Evolutionary conservation across 2,888 invertebrate species (phyloP).

Genomic region (Drosophila parthenogenetica): DNA sequence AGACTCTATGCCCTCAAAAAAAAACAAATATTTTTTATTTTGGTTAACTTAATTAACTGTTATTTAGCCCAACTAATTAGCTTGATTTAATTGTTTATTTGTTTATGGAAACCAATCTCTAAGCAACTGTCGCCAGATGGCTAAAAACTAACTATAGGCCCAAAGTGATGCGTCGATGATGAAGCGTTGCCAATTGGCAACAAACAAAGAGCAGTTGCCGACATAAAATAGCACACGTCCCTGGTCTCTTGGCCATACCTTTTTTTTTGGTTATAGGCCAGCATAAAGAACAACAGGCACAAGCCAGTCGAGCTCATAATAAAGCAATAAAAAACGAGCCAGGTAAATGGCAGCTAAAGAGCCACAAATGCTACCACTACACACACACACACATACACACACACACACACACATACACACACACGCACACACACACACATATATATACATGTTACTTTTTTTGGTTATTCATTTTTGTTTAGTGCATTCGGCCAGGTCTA

Average conservation of each 20-base stretch:
- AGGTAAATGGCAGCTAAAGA: conserved; percentile 67
- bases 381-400: background rate
- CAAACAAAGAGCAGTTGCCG: conserved; percentile 16
- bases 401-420: conserved; percentile 1
- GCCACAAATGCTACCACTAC: conserved; percentile 63
- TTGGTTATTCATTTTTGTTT: conserved; percentile 22
- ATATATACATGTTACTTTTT: conserved; percentile 14
- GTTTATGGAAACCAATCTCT: conserved; percentile 3
- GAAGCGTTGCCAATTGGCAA: conserved; percentile 25
- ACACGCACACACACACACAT: conserved; percentile 3
- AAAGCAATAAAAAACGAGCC: conserved; percentile 73
- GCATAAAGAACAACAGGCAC: conserved; percentile 40
- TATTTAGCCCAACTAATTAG: background rate
- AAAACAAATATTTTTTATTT: background rate
- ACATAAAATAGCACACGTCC: conserved; percentile 2
- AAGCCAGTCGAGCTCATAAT: conserved; percentile 63
- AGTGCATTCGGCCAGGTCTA: conserved; percentile 56
- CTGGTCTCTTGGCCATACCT: conserved; percentile 23
- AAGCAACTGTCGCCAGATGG: conserved; percentile 36
- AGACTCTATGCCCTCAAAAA: no score
- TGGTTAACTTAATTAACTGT: background rate
- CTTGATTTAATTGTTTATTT: conserved; percentile 2
- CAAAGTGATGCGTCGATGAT: conserved; percentile 19
- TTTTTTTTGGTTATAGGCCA: conserved; percentile 23
- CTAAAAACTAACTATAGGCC: background rate